A percentile compares a stretch with the other conserved stretches of the same genome.
These are phyloP conservation scores for Sterrhoptilus dennistouni DNA, from an alignment of 2,113 vertebrate genomes.

Conservation along the genomic window DNA sequence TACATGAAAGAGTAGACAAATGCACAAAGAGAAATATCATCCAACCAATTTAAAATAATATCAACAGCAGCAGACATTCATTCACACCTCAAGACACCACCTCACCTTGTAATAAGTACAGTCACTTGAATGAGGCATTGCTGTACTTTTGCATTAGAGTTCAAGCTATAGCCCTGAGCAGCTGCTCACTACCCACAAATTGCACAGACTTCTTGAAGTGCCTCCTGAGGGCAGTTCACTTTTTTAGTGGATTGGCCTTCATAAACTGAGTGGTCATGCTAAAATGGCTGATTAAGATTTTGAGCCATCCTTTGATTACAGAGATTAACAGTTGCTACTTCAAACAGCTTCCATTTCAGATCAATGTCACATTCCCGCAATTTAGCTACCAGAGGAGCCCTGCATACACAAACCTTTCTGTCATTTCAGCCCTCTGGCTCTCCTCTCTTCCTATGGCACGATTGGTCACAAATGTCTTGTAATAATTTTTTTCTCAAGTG, in stretches of 20 bases:
- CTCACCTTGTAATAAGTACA: slow-evolving; percentile 80
- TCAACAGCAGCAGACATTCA: not conserved
- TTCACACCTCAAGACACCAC: not conserved
- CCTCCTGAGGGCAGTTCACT: slow-evolving; percentile 15
- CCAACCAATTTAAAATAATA: not conserved
- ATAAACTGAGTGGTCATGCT: slow-evolving; percentile 73
- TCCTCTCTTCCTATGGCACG: slow-evolving; percentile 68
- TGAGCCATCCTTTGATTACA: slow-evolving; percentile 76
- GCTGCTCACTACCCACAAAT: not conserved
- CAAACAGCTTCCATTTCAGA: slow-evolving; percentile 73
- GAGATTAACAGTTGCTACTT: slow-evolving; percentile 79
- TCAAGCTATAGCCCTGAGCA: slow-evolving; percentile 9
- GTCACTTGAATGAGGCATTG: slow-evolving; percentile 84
- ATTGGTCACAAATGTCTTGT: slow-evolving; percentile 63
- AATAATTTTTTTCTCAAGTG: slow-evolving; percentile 82
- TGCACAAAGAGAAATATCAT: not conserved
- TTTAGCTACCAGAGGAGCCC: slow-evolving; percentile 82
- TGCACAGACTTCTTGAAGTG: slow-evolving; percentile 8
- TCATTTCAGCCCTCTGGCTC: slow-evolving; percentile 69
- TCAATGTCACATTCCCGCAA: slow-evolving; percentile 79
- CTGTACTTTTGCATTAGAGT: slow-evolving; percentile 67
- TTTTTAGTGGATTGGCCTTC: slow-evolving; percentile 66
- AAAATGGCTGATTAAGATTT: slow-evolving; percentile 80
- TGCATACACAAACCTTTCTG: slow-evolving; percentile 67
- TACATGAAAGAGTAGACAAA: not conserved